phyloP scores from a whole-genome alignment of 2,113 vertebrate species.

The Nettapus auritus region DNA sequence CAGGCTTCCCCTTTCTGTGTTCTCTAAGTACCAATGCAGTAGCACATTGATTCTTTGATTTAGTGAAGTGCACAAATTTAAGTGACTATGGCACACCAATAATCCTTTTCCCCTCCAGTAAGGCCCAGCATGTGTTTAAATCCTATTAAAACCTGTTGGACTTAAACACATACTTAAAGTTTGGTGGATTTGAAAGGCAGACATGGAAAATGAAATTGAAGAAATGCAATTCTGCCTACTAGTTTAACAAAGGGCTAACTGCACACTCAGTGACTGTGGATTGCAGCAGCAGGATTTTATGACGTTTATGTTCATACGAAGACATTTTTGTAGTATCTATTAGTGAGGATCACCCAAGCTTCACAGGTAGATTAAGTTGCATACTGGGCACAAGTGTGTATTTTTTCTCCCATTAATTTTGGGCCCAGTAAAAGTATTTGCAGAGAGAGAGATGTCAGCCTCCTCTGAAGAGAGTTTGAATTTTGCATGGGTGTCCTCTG shows the following conservation, averaged over 20 bases:
- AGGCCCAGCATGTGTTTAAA: not conserved
- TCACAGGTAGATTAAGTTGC: not conserved
- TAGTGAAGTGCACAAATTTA: not conserved
- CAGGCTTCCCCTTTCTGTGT: not conserved
- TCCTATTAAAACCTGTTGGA: not conserved
- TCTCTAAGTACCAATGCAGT: not conserved
- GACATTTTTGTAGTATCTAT: not conserved
- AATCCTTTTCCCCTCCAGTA: not conserved
- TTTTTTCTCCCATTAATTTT: not conserved
- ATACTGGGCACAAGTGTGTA: not conserved
- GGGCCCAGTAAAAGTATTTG: not conserved
- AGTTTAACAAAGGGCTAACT: not conserved
- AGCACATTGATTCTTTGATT: not conserved
- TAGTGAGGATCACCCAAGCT: accelerated
- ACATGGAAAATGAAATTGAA: not conserved
- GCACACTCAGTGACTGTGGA: accelerated
- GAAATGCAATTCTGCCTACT: not conserved
- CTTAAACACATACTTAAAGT: not conserved
- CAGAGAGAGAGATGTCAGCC: not conserved
- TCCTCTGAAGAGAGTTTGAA: not conserved
- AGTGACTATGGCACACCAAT: not conserved
- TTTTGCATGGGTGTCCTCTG: not conserved
- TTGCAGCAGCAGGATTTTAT: not conserved
- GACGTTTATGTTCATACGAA: not conserved
- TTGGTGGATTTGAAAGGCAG: not conserved